These are phyloP conservation scores for Paraplagusia blochii DNA, from an alignment of 2,113 vertebrate genomes.

Conservation along the genomic window DNA sequence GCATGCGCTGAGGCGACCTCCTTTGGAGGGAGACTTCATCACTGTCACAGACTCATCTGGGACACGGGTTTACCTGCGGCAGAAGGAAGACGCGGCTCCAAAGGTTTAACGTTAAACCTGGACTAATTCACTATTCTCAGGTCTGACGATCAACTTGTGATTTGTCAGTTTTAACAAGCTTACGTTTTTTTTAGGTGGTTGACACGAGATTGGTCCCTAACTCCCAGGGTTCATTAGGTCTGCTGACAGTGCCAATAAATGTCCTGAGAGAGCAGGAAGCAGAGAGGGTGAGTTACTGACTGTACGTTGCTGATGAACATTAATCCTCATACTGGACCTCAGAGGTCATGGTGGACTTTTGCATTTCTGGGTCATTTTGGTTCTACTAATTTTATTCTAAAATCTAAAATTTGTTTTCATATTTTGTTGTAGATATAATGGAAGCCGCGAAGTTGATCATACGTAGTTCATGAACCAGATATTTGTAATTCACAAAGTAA, in stretches of 20 bases:
- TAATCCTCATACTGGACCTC: not conserved
- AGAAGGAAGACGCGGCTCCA: slow-evolving; percentile 69
- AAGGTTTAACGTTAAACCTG: slow-evolving; percentile 45
- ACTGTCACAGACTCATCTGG: slow-evolving; percentile 85
- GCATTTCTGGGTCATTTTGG: too few relatives aligned
- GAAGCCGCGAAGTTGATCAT: too few relatives aligned
- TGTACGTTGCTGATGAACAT: not conserved
- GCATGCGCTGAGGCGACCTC: slow-evolving; percentile 80
- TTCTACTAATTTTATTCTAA: too few relatives aligned
- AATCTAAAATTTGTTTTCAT: too few relatives aligned
- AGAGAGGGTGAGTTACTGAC: slow-evolving; percentile 75
- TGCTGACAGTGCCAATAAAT: slow-evolving; percentile 83
- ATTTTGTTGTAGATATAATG: too few relatives aligned
- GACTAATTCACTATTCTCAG: not conserved
- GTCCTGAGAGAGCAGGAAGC: slow-evolving; percentile 84
- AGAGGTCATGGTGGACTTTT: not conserved
- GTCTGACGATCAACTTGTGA: too few relatives aligned
- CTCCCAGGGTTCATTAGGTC: slow-evolving; percentile 73
- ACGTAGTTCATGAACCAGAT: too few relatives aligned
- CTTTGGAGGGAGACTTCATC: slow-evolving; percentile 87
- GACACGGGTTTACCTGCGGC: slow-evolving; percentile 82
- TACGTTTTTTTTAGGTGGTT: slow-evolving; percentile 49
- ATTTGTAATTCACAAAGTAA: too few relatives aligned
- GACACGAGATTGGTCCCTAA: slow-evolving; percentile 65
- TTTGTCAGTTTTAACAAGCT: not conserved